Conservation (phyloP, 2,888 invertebrate genomes). For the Pheosia gnoma region DNA sequence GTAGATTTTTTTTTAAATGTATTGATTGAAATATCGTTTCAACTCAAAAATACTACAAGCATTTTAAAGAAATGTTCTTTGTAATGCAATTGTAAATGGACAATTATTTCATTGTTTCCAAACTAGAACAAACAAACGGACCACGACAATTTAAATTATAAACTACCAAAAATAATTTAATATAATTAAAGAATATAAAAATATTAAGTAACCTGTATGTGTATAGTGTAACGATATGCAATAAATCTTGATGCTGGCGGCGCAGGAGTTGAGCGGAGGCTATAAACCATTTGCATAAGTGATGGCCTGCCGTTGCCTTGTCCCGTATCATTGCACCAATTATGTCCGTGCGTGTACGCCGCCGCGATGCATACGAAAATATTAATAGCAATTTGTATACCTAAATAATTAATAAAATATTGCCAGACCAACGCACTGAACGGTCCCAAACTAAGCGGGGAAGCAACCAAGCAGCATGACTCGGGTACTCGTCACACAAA, state of each 20-base stretch:
- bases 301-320: constrained; percentile 54
- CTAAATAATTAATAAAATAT: not conserved
- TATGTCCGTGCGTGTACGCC: constrained; percentile 44
- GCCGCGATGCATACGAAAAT: constrained; percentile 2
- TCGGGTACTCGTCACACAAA: no score
- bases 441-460: no score
- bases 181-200: constrained; percentile 1
- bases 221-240: constrained; percentile 35
- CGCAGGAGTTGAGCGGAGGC: constrained; percentile 42
- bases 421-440: not conserved
- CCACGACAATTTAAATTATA: not conserved
- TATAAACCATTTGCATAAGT: constrained; percentile 67
- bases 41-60: no score
- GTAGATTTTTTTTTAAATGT: no score
- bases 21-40: no score
- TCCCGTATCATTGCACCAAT: constrained; percentile 52
- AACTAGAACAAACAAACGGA: no score
- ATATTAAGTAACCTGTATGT: constrained; percentile 4
- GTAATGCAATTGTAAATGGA: no score
- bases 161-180: not conserved
- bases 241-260: constrained; percentile 49
- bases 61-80: no score
- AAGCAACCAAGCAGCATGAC: no score
- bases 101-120: no score
- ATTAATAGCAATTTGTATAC: constrained; percentile 11